Evolutionary conservation across 2,113 vertebrate species (phyloP), one percentile per base, ranked within the genome.

Genomic region (Panurus biarmicus): DNA sequence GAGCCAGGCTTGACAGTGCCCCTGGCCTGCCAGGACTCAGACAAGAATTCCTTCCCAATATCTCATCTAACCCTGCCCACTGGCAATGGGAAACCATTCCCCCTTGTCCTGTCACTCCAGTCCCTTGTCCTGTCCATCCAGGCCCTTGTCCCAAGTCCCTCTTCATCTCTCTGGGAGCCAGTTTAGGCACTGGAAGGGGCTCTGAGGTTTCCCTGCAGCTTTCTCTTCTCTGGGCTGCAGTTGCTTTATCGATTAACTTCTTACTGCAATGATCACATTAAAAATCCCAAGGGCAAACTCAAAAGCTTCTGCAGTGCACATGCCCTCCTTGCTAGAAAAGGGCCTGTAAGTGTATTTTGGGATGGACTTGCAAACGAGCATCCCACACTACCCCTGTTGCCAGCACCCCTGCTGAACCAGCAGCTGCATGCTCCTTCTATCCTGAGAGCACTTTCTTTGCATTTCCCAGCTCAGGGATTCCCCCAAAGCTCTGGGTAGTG

Each of bases 1-100:
- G 42, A 85, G 38, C 21, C 19, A 24, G 24, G 35, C 67, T 65
- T 0, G 0, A 8, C 0, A 6, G 48, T 65, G 58, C 20, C 31
- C 11, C 3, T 20, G 12, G 44, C 1, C 1, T 33, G 25, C 48
- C 50, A n/a, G 54, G 61, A 26, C 33, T 11, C 19, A 3, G 29
- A n/a, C n/a, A n/a, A 29, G 0, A 40, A 40, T 47, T 67, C 29
- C n/a, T 53, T 29, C 11, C 24, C 45, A 45, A 12, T 29, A n/a
- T 60, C 24, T 16, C 45, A 53, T 89, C 16, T 3, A n/a, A 0
- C 13, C 28, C 45, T 73, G 10, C 3, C 6, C 15, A 45, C 36
- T 66, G 38, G 10, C 28, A 45, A 16, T 45, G 53, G 2, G 38
- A 73, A 66, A 33, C 24, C 28, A 73, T 60, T 45, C 10, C 4